Conservation (phyloP, 2,797 vertebrate species). For the Smutsia temminckii region DNA sequence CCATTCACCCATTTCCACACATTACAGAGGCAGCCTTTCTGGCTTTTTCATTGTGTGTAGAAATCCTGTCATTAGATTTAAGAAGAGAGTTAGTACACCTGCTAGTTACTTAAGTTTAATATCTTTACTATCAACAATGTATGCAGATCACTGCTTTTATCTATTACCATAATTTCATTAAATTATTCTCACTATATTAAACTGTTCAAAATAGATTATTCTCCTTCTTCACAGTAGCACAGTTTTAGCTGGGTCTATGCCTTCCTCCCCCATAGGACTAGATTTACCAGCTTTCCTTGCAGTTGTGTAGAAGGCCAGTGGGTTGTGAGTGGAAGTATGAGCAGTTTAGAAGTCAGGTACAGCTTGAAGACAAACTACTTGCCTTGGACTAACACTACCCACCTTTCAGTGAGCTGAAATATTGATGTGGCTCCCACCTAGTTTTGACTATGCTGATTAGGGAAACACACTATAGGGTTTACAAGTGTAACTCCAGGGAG, state of each 20-base stretch:
- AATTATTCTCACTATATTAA: background rate
- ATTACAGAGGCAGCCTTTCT: background rate
- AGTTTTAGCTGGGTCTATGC: background rate
- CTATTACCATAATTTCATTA: background rate
- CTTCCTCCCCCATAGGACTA: background rate
- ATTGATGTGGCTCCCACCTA: fast-evolving
- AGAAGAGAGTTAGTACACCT: background rate
- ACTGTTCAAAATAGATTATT: background rate
- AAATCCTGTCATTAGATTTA: background rate
- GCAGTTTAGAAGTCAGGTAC: background rate
- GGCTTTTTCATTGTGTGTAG: background rate
- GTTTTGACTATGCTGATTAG: background rate
- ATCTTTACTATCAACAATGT: background rate
- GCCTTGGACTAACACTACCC: background rate
- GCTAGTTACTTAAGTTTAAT: background rate
- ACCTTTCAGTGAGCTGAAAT: background rate
- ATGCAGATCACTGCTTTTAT: background rate
- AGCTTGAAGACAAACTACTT: background rate
- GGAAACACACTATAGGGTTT: background rate
- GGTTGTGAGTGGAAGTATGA: background rate
- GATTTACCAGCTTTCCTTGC: background rate
- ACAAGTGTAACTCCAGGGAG: too few relatives aligned
- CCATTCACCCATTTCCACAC: background rate
- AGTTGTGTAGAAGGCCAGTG: background rate
- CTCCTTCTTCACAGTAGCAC: background rate